Percentiles rank a stretch among this genome's conserved stretches.
These are phyloP conservation scores for Mus minutoides DNA, from an alignment of 2,797 vertebrate genomes.

Conservation along the genomic window DNA sequence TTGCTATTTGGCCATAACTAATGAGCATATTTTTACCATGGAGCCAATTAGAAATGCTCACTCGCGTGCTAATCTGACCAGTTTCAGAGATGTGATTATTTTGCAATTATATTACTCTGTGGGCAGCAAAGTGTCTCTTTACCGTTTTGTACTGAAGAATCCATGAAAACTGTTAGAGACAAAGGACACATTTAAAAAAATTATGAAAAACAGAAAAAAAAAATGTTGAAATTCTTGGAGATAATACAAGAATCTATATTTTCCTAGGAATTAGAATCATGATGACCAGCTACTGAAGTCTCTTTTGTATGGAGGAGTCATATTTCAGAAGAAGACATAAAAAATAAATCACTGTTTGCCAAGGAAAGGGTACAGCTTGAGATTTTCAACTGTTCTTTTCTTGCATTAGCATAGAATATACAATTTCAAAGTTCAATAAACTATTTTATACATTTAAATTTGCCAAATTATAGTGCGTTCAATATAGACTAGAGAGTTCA, in stretches of 20 bases:
- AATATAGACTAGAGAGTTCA: not conserved
- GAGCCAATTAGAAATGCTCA: not conserved
- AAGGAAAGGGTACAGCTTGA: not conserved
- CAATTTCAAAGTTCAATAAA: not conserved
- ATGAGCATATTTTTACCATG: not conserved
- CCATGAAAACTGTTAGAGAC: not conserved
- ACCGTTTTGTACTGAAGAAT: not conserved
- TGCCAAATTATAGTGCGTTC: not conserved
- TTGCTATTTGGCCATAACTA: not conserved
- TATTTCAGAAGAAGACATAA: not conserved
- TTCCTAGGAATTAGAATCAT: not conserved
- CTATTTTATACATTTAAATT: not conserved
- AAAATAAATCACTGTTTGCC: not conserved
- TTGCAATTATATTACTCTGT: not conserved
- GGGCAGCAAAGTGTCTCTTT: not conserved
- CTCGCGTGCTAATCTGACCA: not conserved
- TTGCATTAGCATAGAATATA: not conserved
- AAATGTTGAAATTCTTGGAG: not conserved
- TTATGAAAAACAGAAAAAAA: not conserved
- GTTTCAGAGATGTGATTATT: not conserved
- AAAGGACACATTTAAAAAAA: not conserved
- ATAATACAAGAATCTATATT: not conserved
- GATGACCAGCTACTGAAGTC: rapidly evolving
- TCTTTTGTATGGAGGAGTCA: not conserved
- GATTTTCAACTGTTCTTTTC: not conserved